A percentile compares a stretch with the other conserved stretches of the same genome.
These are phyloP conservation scores for Vipera ursinii DNA, from an alignment of 2,797 vertebrate genomes.

Conservation along the genomic window DNA sequence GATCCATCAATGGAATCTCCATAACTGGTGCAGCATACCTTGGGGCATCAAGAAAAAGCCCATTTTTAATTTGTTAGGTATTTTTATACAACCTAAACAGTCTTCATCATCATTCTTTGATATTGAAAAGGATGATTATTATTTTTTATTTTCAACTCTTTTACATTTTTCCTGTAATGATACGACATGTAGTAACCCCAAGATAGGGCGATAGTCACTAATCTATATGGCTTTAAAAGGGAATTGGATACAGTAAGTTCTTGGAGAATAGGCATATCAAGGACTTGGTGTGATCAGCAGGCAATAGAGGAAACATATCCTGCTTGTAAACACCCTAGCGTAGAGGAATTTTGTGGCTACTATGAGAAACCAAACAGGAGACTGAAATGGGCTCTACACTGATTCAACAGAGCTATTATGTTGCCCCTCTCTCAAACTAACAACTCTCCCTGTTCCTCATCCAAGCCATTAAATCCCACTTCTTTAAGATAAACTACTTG, in stretches of 20 bases:
- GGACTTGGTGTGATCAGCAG: background rate
- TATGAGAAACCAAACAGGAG: background rate
- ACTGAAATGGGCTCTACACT: background rate
- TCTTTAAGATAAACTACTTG: constrained; percentile 42
- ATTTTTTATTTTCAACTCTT: background rate
- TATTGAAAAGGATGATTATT: background rate
- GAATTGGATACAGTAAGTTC: background rate
- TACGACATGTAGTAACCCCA: background rate
- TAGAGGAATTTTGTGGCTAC: background rate
- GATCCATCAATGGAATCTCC: background rate
- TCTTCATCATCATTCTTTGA: background rate
- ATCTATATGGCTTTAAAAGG: background rate
- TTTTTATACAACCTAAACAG: constrained; percentile 16
- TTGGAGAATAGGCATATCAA: background rate
- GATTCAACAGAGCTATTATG: background rate
- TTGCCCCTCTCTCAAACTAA: background rate
- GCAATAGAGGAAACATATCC: background rate
- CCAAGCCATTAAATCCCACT: constrained; percentile 6
- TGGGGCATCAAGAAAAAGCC: background rate
- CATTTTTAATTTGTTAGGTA: background rate
- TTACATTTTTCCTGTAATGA: background rate
- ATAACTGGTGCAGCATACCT: background rate
- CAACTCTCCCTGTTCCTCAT: background rate
- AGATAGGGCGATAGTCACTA: background rate
- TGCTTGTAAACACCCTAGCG: background rate